Evolutionary conservation across 2,888 invertebrate species (phyloP).

Genomic region (Trisateles emortualis): DNA sequence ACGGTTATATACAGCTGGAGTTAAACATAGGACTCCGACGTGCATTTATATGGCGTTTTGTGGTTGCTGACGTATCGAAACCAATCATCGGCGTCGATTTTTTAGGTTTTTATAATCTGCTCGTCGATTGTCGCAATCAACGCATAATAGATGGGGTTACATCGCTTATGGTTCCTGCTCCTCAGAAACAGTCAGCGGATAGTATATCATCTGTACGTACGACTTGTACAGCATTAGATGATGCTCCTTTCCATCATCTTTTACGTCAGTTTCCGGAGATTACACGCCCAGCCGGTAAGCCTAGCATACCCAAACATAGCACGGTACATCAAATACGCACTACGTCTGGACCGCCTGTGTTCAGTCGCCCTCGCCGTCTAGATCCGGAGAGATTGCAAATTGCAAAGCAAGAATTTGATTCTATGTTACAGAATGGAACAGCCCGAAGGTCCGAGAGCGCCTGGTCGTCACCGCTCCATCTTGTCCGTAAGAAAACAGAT

Average conservation of each 20-base stretch:
- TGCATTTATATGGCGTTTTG: slow-evolving; percentile 53
- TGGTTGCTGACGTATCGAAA: slow-evolving; percentile 54
- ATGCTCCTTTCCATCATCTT: slow-evolving; percentile 14
- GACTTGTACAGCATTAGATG: slow-evolving; percentile 4
- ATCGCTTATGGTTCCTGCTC: slow-evolving; percentile 8
- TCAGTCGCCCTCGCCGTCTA: slow-evolving; percentile 46
- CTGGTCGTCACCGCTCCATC: slow-evolving; percentile 2
- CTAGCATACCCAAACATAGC: slow-evolving; percentile 11
- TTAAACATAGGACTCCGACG: slow-evolving; percentile 32
- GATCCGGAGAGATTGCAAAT: slow-evolving; percentile 49
- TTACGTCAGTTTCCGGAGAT: slow-evolving; percentile 21
- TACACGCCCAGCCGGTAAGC: slow-evolving; percentile 34
- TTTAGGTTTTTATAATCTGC: slow-evolving; percentile 14
- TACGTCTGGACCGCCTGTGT: slow-evolving; percentile 47
- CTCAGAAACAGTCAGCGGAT: slow-evolving; percentile 1
- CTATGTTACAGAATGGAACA: slow-evolving; percentile 42
- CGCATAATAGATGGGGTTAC: slow-evolving; percentile 19
- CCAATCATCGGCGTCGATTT: slow-evolving; percentile 46
- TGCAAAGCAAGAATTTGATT: slow-evolving; percentile 51
- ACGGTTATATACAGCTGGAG: slow-evolving; percentile 21
- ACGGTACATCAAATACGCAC: slow-evolving; percentile 41
- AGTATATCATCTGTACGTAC: slow-evolving; percentile 24
- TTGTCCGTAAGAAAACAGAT: slow-evolving; percentile 1
- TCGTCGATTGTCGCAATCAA: too few species aligned
- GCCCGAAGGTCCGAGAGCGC: slow-evolving; percentile 20